A percentile compares a stretch with the other conserved stretches of the same genome.
These are phyloP conservation scores for Andrena bicolor DNA, from an alignment of 2,888 invertebrate genomes.

Conservation along the genomic window DNA sequence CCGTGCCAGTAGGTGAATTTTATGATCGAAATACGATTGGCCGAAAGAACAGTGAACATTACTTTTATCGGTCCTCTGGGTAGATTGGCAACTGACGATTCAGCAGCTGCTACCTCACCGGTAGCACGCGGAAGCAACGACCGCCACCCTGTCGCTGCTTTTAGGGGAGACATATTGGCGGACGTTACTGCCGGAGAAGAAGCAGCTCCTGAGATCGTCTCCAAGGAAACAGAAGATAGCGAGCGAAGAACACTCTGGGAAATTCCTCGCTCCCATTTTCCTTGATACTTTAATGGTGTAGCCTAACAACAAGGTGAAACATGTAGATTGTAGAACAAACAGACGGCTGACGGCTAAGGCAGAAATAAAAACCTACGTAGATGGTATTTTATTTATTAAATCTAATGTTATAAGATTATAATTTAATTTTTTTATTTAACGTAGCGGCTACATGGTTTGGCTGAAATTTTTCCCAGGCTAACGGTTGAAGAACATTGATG, in stretches of 20 bases:
- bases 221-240: constrained; percentile 65
- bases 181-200: constrained; percentile 54
- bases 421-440: too few species aligned
- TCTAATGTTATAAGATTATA: too few species aligned
- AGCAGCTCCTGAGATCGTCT: constrained; percentile 59
- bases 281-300: neutral
- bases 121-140: constrained; percentile 44
- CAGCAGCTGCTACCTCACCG: constrained; percentile 62
- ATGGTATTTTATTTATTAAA: too few species aligned
- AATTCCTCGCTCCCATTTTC: constrained; percentile 27
- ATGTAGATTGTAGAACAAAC: too few species aligned
- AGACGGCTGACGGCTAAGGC: neutral
- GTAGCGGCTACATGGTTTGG: too few species aligned
- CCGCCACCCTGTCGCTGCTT: constrained; percentile 46
- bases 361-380: too few species aligned
- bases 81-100: constrained; percentile 58
- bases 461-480: too few species aligned
- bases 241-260: constrained; percentile 48
- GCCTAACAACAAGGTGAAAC: neutral
- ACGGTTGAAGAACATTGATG: too few species aligned
- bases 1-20: neutral
- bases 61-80: constrained; percentile 47
- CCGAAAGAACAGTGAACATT: constrained; percentile 33
- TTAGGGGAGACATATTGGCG: constrained; percentile 59
- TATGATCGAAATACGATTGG: constrained; percentile 19